phyloP scores from a whole-genome alignment of 2,797 vertebrate genomes.

The Rhinogobio ventralis region DNA sequence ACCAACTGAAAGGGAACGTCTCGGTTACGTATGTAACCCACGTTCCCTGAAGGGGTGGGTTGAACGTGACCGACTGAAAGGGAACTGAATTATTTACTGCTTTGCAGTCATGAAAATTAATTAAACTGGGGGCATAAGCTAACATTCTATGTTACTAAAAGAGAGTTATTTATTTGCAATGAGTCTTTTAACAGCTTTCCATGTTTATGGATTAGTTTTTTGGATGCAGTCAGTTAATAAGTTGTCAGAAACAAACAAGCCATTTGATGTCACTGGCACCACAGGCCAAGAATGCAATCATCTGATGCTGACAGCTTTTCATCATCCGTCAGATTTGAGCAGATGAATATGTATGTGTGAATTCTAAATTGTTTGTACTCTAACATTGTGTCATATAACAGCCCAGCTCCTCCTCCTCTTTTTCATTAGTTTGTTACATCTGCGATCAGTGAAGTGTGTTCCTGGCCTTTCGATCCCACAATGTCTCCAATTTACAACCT shows the following conservation, averaged over 20 bases:
- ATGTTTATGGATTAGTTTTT: background rate
- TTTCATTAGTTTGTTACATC: constrained; percentile 51
- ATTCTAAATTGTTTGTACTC: background rate
- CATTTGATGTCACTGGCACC: background rate
- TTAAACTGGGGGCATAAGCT: background rate
- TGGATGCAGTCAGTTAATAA: background rate
- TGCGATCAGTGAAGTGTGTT: constrained; percentile 19
- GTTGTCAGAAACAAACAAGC: constrained; percentile 4
- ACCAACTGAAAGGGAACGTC: too few species aligned
- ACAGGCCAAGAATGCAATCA: background rate
- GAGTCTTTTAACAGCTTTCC: background rate
- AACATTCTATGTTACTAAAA: background rate
- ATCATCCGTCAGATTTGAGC: background rate
- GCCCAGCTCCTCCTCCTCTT: constrained; percentile 26
- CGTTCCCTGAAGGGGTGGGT: too few species aligned
- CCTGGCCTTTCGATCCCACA: constrained; percentile 47
- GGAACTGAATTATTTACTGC: background rate
- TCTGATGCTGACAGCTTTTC: constrained; percentile 16
- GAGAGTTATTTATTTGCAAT: background rate
- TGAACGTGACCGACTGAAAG: too few species aligned
- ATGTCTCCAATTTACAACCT: constrained; percentile 59
- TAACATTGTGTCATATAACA: constrained; percentile 3
- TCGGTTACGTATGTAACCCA: too few species aligned
- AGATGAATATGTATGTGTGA: background rate
- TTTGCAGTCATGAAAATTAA: background rate